Evolutionary conservation across 2,797 vertebrate genomes (phyloP).

Genomic region (Hafferia zeledoni): DNA sequence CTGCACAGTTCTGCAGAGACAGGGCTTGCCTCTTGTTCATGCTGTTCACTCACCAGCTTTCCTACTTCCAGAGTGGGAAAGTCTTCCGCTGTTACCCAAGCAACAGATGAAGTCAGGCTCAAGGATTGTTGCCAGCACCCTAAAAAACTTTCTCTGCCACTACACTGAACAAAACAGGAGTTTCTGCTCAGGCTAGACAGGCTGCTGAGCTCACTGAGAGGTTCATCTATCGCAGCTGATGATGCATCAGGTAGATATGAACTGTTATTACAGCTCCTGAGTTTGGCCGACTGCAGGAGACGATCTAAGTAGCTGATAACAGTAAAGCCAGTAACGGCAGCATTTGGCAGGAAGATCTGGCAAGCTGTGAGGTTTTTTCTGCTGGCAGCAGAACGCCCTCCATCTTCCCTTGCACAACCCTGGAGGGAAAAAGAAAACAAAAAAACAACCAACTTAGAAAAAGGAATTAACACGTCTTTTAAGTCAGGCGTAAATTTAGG

Average conservation of each 20-base stretch:
- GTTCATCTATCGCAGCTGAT: constrained; percentile 8
- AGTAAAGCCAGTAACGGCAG: constrained; percentile 68
- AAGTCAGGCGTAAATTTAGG: neutral
- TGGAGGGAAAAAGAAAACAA: neutral
- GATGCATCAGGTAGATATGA: neutral
- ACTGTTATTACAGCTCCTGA: neutral
- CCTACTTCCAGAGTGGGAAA: constrained; percentile 40
- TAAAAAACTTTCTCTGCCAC: constrained; percentile 20
- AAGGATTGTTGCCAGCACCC: constrained; percentile 73
- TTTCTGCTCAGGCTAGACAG: constrained; percentile 30
- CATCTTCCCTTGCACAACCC: constrained; percentile 57
- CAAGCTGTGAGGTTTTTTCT: constrained; percentile 69
- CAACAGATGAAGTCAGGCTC: constrained; percentile 71
- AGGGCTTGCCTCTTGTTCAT: constrained; percentile 13
- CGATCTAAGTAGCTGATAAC: constrained; percentile 72
- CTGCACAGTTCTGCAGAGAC: neutral
- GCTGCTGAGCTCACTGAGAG: constrained; percentile 57
- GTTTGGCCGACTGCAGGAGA: constrained; percentile 35
- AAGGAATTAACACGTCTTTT: neutral
- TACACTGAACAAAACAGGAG: constrained; percentile 28
- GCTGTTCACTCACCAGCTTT: neutral
- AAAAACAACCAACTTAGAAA: neutral
- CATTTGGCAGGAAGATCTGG: constrained; percentile 74
- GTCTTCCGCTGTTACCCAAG: constrained; percentile 59
- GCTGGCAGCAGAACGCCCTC: constrained; percentile 15